Evolutionary conservation across 2,888 invertebrate species (phyloP).

Genomic region (Spisula subtruncata): DNA sequence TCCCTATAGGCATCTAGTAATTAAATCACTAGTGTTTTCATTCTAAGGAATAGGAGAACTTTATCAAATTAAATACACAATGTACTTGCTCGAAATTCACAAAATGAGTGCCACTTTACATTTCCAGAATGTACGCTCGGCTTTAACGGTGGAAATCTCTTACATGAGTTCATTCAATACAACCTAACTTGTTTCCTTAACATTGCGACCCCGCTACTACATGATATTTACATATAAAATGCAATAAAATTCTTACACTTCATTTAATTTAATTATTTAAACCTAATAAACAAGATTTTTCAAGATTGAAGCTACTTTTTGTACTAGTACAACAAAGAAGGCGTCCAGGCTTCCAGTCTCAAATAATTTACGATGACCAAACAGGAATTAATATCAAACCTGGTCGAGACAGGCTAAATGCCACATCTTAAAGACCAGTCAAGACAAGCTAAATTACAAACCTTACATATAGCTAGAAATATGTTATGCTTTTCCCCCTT

Average conservation of each 20-base stretch:
- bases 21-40: slow-evolving; percentile 7
- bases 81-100: neutral
- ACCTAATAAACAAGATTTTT: too few relatives aligned
- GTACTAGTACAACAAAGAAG: too few relatives aligned
- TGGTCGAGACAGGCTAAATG: neutral
- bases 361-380: too few relatives aligned
- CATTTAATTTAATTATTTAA: too few relatives aligned
- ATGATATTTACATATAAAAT: too few relatives aligned
- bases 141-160: neutral
- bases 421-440: neutral
- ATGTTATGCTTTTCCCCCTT: too few relatives aligned
- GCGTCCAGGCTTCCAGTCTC: too few relatives aligned
- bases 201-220: too few relatives aligned
- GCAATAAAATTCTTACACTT: too few relatives aligned
- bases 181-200: neutral
- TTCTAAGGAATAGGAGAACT: neutral
- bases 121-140: neutral
- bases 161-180: neutral
- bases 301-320: too few relatives aligned
- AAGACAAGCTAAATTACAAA: neutral
- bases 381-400: too few relatives aligned
- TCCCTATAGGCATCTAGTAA: neutral
- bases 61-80: slow-evolving; percentile 10
- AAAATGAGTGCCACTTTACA: neutral
- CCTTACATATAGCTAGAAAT: too few relatives aligned